Evolutionary conservation across 1,140 invertebrate species (phyloP).

Genomic region (Drosophila nasuta): DNA sequence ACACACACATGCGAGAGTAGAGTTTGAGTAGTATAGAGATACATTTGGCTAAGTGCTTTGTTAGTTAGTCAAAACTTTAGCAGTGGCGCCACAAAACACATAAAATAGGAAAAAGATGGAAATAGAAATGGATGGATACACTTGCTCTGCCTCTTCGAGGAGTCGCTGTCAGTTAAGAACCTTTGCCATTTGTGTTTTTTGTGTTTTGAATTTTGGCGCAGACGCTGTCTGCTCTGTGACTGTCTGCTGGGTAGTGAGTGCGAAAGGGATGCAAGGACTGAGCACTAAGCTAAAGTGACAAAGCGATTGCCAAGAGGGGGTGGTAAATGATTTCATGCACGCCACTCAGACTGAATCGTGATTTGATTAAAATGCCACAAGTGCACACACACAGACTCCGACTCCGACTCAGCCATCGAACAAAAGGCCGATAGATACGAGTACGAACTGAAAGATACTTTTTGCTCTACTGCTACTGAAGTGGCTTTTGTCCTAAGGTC

Average conservation of each 20-base stretch:
- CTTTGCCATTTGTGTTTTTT: slow-evolving; percentile 64
- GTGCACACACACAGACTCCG: slow-evolving; percentile 31
- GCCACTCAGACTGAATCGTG: slow-evolving; percentile 49
- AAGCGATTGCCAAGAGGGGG: slow-evolving; percentile 10
- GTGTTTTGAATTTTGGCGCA: slow-evolving; percentile 76
- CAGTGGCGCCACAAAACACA: slow-evolving; percentile 58
- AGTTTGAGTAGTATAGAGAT: slow-evolving; percentile 36
- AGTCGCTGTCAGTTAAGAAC: slow-evolving; percentile 28
- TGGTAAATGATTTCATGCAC: slow-evolving; percentile 40
- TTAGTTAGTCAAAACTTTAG: slow-evolving; percentile 54
- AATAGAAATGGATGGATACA: neutral
- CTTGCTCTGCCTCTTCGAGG: neutral
- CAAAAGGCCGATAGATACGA: slow-evolving; percentile 54
- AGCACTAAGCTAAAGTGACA: slow-evolving; percentile 34
- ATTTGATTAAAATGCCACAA: slow-evolving; percentile 79
- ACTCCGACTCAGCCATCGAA: slow-evolving; percentile 8
- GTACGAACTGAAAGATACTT: slow-evolving; percentile 37
- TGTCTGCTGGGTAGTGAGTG: slow-evolving; percentile 39
- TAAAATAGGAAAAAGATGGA: slow-evolving; percentile 49
- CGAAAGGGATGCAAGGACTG: slow-evolving; percentile 50
- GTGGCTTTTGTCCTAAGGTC: slow-evolving; percentile 53
- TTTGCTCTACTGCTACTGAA: slow-evolving; percentile 32
- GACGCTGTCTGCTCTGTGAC: slow-evolving; percentile 15
- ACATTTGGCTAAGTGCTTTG: slow-evolving; percentile 74
- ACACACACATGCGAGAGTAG: too few relatives aligned